phyloP scores from a whole-genome alignment of 2,888 invertebrate genomes.

The Spisula solida region DNA sequence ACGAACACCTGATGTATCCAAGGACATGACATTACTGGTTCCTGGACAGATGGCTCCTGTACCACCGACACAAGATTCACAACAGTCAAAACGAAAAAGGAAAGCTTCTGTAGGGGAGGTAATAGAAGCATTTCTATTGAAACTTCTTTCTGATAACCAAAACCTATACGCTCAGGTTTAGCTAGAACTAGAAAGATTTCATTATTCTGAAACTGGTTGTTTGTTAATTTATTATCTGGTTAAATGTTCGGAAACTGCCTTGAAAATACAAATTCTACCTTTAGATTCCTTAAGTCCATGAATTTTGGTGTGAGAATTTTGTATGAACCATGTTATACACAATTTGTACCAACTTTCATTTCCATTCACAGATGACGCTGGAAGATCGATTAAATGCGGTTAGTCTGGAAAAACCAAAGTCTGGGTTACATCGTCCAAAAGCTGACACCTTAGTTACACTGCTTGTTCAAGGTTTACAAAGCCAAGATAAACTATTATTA shows the following conservation, averaged over 20 bases:
- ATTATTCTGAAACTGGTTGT: no score
- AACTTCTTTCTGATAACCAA: no score
- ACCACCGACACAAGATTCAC: conserved; percentile 72
- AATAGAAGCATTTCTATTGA: not conserved
- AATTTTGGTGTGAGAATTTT: no score
- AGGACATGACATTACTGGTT: conserved; percentile 82
- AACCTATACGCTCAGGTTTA: no score
- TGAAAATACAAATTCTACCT: no score
- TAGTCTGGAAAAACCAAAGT: conserved; percentile 89
- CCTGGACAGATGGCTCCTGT: conserved; percentile 81
- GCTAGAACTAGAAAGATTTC: no score
- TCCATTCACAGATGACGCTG: conserved; percentile 91
- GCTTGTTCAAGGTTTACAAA: conserved; percentile 94
- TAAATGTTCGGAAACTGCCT: no score
- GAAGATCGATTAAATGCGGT: conserved; percentile 94
- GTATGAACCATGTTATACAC: no score
- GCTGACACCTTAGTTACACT: conserved; percentile 93
- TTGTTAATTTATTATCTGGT: no score
- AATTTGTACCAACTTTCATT: not conserved
- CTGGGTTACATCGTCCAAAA: conserved; percentile 77
- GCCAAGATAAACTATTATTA: conserved; percentile 93
- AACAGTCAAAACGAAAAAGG: conserved; percentile 73
- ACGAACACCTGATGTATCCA: conserved; percentile 81
- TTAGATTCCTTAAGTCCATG: no score
- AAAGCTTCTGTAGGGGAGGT: conserved; percentile 80